Percentiles rank a stretch among this genome's conserved stretches.
phyloP scores from a whole-genome alignment of 2,113 vertebrate genomes.

The Pithys albifrons region DNA sequence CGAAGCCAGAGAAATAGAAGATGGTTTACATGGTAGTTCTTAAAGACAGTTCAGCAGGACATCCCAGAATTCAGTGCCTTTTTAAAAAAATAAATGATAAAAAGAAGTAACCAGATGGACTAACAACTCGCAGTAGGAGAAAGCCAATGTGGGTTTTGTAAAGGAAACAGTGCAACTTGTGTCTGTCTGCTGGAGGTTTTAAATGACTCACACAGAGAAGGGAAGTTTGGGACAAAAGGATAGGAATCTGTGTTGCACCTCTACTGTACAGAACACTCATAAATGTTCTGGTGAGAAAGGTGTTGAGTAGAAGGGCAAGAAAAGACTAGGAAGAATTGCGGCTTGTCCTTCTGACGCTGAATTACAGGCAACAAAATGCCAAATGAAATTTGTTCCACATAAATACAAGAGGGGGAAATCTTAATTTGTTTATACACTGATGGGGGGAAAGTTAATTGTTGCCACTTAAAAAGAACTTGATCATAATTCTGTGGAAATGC shows the following conservation, averaged over 20 bases:
- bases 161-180: not conserved
- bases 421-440: not conserved
- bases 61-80: not conserved
- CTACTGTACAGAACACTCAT: not conserved
- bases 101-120: not conserved
- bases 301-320: not conserved
- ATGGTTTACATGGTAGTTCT: not conserved
- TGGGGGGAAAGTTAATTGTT: not conserved
- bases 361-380: not conserved
- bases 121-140: not conserved
- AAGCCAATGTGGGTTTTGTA: not conserved
- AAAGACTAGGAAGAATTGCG: not conserved
- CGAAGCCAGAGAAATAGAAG: not conserved
- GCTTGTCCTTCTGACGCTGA: not conserved
- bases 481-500: not conserved
- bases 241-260: not conserved
- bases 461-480: not conserved
- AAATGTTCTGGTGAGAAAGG: not conserved
- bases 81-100: not conserved
- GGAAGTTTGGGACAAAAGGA: not conserved
- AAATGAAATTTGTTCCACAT: not conserved
- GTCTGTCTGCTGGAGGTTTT: rapidly evolving
- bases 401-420: not conserved
- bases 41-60: not conserved
- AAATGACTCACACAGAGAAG: not conserved